Percentiles rank a stretch among this genome's conserved stretches.
Evolutionary conservation across 2,113 vertebrate genomes (phyloP).

Genomic region (Sus scrofa): T2T-Sscrofa CM000824.6:27574001-27574500

Average conservation of each 20-base stretch:
- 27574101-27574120: conserved; percentile 12
- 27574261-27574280: conserved; percentile 45
- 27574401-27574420: conserved; percentile 20
- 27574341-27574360: neutral
- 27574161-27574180: neutral
- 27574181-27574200: conserved; percentile 42
- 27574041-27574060: conserved; percentile 6
- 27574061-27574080: neutral
- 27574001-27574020: neutral
- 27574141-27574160: neutral
- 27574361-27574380: conserved; percentile 36
- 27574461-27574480: conserved; percentile 36
- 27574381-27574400: conserved; percentile 44
- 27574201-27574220: neutral
- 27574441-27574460: conserved; percentile 3
- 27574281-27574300: neutral
- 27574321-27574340: conserved; percentile 36
- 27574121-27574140: conserved; percentile 53
- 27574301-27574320: neutral
- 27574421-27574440: neutral
- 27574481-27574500: conserved; percentile 12
- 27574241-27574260: neutral
- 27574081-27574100: conserved; percentile 17
- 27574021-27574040: neutral
- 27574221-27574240: neutral